phyloP scores from a whole-genome alignment of 2,797 vertebrate species.

The Oryzias dopingdopingensis region DNA sequence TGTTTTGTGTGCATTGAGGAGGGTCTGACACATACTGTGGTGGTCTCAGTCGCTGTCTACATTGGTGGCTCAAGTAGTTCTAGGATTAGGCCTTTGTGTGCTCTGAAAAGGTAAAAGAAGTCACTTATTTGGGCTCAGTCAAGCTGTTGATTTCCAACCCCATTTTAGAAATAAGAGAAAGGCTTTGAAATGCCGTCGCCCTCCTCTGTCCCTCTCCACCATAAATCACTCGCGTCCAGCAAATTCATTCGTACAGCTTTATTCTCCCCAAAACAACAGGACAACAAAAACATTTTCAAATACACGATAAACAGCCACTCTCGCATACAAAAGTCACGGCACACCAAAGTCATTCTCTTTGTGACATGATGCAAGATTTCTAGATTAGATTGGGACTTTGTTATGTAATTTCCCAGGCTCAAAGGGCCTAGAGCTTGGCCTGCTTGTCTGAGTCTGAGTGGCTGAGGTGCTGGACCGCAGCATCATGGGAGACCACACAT shows the following conservation, averaged over 20 bases:
- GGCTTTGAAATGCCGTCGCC: conserved; percentile 86
- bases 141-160: conserved; percentile 91
- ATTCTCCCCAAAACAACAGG: conserved; percentile 55
- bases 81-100: conserved; percentile 94
- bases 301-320: conserved; percentile 38
- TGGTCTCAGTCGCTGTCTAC: conserved; percentile 90
- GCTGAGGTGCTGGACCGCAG: conserved; percentile 66
- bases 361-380: conserved; percentile 44
- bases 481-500: conserved; percentile 66
- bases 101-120: conserved; percentile 96
- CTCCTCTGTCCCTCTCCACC: conserved; percentile 70
- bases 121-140: conserved; percentile 98
- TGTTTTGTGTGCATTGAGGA: conserved; percentile 90
- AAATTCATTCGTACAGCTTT: conserved; percentile 69
- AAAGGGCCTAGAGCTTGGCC: conserved; percentile 21
- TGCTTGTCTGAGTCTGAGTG: conserved; percentile 61
- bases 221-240: conserved; percentile 81
- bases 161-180: conserved; percentile 82
- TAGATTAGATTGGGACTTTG: conserved; percentile 52
- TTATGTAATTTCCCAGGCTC: conserved; percentile 61
- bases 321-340: conserved; percentile 43
- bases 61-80: conserved; percentile 95
- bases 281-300: conserved; percentile 60
- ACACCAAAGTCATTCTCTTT: conserved; percentile 38
- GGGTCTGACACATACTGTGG: conserved; percentile 88